phyloP scores from a whole-genome alignment of 2,797 vertebrate genomes.

The Champsocephalus gunnari region DNA sequence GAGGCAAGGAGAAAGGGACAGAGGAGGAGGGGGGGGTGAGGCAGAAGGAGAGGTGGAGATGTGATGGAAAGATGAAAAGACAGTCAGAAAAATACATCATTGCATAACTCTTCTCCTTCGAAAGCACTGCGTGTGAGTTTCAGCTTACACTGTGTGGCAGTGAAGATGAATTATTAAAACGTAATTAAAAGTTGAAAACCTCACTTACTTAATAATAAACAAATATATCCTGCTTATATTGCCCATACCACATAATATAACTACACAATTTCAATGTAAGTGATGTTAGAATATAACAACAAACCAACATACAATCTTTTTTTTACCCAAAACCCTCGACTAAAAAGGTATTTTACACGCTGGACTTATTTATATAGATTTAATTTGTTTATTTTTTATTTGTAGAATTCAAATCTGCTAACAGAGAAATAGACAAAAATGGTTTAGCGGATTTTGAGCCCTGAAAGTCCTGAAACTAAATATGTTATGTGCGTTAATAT shows the following conservation, averaged over 20 bases:
- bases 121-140: conserved; percentile 7
- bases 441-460: background rate
- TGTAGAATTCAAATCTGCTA: background rate
- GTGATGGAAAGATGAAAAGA: conserved; percentile 62
- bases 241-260: background rate
- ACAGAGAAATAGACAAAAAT: background rate
- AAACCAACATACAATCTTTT: background rate
- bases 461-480: background rate
- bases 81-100: conserved; percentile 43
- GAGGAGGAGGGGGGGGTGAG: background rate
- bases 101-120: conserved; percentile 40
- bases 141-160: background rate
- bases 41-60: conserved; percentile 35
- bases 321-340: background rate
- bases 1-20: conserved; percentile 19
- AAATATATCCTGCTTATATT: background rate
- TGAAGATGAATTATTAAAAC: background rate
- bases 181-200: background rate
- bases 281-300: background rate
- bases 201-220: background rate
- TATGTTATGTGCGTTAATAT: background rate
- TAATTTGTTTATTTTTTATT: background rate
- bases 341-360: background rate
- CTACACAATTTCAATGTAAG: background rate
- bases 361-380: too few relatives aligned